Evolutionary conservation across 2,888 invertebrate species (phyloP).

Genomic region (Molorchus minor): DNA sequence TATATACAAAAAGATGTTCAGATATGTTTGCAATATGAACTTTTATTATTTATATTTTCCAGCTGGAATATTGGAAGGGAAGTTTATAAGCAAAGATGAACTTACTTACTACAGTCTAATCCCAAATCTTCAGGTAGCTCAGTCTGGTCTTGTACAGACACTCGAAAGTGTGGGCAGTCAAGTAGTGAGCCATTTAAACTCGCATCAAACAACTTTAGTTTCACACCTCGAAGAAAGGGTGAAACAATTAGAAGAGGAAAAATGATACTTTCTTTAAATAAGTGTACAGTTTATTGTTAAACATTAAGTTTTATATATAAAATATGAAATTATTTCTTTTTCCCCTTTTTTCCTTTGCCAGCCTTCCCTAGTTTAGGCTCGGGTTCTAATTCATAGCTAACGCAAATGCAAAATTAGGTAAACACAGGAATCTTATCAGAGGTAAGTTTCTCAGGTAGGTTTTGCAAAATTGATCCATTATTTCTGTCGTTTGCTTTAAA

Average conservation of each 20-base stretch:
- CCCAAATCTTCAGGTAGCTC: conserved; percentile 71
- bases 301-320: conserved; percentile 20
- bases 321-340: conserved; percentile 33
- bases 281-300: conserved; percentile 6
- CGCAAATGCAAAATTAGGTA: conserved; percentile 58
- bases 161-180: conserved; percentile 72
- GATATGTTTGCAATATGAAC: too few species aligned
- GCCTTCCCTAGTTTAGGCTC: conserved; percentile 39
- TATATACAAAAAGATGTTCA: too few species aligned
- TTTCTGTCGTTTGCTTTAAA: conserved; percentile 51
- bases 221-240: conserved; percentile 72
- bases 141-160: conserved; percentile 74
- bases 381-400: conserved; percentile 51
- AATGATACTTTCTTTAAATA: conserved; percentile 24
- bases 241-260: conserved; percentile 55
- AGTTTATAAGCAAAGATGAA: conserved; percentile 74
- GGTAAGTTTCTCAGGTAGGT: conserved; percentile 59
- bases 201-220: conserved; percentile 74
- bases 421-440: conserved; percentile 54
- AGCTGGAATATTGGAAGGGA: conserved; percentile 80
- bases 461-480: conserved; percentile 56
- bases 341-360: conserved; percentile 40
- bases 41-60: too few species aligned
- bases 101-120: conserved; percentile 72
- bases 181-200: conserved; percentile 73